A percentile compares a stretch with the other conserved stretches of the same genome.
phyloP scores from a whole-genome alignment of 2,113 vertebrate species.

The Petaurus breviceps region DNA sequence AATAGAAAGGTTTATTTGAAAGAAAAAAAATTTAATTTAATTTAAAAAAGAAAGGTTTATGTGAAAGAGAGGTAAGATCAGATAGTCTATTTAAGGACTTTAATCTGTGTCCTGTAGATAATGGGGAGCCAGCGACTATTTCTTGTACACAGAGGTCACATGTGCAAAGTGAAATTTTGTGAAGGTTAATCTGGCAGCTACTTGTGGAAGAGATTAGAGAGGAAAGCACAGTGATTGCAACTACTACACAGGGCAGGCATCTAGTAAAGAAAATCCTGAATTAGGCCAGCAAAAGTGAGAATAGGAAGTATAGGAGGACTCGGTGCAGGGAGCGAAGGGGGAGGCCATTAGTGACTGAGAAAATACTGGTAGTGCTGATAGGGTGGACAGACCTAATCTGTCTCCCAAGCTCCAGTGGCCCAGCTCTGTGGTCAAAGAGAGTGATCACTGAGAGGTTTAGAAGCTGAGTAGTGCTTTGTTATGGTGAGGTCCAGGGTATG shows the following conservation, averaged over 20 bases:
- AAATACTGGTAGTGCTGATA: neutral
- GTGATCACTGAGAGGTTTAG: neutral
- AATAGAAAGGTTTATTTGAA: neutral
- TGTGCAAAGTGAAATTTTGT: neutral
- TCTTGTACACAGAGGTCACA: neutral
- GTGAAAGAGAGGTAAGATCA: neutral
- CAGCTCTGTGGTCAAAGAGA: neutral
- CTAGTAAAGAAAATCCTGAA: neutral
- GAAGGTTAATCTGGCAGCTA: neutral
- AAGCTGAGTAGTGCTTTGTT: neutral
- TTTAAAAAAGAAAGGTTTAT: neutral
- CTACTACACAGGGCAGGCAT: neutral
- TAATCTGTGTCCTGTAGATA: neutral
- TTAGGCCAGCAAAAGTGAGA: neutral
- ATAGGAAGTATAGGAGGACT: neutral
- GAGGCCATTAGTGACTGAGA: neutral
- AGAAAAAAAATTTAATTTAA: neutral
- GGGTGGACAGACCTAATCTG: neutral
- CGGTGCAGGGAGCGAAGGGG: neutral
- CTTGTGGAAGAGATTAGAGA: neutral
- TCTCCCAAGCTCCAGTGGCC: neutral
- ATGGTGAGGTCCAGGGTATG: neutral
- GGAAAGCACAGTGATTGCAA: neutral
- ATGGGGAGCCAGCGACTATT: neutral
- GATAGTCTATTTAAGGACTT: neutral